These are phyloP conservation scores for Galerucella nymphaeae DNA, from an alignment of 2,888 invertebrate species.

Conservation along the genomic window DNA sequence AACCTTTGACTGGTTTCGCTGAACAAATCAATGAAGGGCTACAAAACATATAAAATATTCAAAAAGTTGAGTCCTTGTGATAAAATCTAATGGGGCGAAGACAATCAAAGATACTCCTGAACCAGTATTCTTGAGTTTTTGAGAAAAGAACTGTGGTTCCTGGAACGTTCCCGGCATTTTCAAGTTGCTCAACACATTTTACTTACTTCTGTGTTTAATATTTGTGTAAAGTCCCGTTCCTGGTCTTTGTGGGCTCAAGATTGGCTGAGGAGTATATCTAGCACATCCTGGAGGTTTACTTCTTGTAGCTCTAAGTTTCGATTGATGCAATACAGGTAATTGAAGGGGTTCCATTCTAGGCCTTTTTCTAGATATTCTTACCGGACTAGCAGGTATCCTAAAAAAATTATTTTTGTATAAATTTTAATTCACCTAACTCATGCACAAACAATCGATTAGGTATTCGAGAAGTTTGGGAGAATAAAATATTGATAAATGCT, in stretches of 20 bases:
- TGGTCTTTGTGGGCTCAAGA: slow-evolving; percentile 90
- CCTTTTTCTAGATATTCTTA: slow-evolving; percentile 73
- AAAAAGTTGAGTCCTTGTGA: too few species aligned
- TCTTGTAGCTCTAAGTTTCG: slow-evolving; percentile 67
- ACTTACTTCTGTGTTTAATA: slow-evolving; percentile 52
- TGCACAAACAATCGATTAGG: too few species aligned
- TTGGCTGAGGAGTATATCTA: slow-evolving; percentile 92
- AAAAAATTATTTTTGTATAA: slow-evolving; percentile 38
- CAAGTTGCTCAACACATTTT: not conserved
- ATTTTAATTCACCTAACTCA: not conserved
- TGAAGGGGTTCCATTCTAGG: slow-evolving; percentile 72
- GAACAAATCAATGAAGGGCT: too few species aligned
- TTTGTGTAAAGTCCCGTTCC: slow-evolving; percentile 84
- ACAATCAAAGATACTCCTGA: too few species aligned
- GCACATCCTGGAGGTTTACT: slow-evolving; percentile 67
- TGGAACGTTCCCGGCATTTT: too few species aligned
- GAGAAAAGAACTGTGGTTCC: too few species aligned
- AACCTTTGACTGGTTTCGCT: too few species aligned
- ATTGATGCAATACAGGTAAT: slow-evolving; percentile 66
- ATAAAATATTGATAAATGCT: too few species aligned
- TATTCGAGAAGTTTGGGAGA: too few species aligned
- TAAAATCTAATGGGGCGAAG: too few species aligned
- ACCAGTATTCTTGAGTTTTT: too few species aligned
- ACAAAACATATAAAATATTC: too few species aligned
- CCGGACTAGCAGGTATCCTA: slow-evolving; percentile 77